Percentiles rank a stretch among this genome's conserved stretches.
Conservation (phyloP, 2,797 vertebrate genomes). For the Sylvia borin region DNA sequence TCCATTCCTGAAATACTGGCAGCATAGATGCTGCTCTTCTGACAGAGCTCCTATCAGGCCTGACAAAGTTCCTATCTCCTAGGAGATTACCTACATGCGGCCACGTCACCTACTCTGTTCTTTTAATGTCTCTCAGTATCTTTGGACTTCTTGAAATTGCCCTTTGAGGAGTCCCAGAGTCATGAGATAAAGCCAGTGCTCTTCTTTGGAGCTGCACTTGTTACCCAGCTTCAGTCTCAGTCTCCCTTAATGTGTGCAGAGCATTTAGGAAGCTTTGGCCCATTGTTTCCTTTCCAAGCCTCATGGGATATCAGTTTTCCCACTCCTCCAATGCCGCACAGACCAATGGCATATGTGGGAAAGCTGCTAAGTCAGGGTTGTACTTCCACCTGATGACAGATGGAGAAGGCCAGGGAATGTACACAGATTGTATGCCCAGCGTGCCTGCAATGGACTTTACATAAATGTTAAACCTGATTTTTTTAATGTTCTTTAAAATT, state of each 20-base stretch:
- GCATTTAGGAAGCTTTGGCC: not conserved
- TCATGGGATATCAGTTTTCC: not conserved
- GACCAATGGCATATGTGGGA: no score
- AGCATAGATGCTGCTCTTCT: not conserved
- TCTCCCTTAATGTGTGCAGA: not conserved
- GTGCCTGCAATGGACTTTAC: not conserved
- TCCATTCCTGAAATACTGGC: not conserved
- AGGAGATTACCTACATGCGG: not conserved
- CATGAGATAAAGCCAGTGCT: not conserved
- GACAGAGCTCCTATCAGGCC: not conserved
- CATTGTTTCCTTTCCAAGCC: not conserved
- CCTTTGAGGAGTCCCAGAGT: not conserved
- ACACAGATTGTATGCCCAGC: not conserved
- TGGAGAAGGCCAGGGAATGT: not conserved
- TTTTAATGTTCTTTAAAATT: not conserved
- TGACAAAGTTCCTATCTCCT: not conserved
- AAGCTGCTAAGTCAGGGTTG: rapidly evolving
- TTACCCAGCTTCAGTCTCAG: not conserved
- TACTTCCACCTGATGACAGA: not conserved
- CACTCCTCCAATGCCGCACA: not conserved
- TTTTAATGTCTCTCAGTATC: not conserved
- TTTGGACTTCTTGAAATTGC: not conserved
- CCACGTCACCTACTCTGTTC: not conserved
- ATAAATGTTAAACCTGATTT: not conserved
- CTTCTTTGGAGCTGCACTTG: not conserved